phyloP scores from a whole-genome alignment of 2,113 vertebrate species.

The Talpa occidentalis region DNA sequence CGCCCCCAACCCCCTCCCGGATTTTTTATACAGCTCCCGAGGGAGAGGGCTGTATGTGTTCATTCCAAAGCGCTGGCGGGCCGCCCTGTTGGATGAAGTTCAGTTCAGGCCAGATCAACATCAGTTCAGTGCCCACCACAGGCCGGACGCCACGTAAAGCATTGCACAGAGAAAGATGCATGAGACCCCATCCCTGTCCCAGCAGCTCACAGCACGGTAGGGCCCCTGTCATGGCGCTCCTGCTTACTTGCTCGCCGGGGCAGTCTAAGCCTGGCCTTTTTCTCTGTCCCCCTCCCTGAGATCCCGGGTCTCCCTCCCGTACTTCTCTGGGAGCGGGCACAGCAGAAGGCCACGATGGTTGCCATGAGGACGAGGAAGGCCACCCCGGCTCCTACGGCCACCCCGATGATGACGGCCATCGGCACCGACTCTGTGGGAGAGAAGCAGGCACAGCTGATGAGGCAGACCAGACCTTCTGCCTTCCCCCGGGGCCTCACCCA shows the following conservation, averaged over 20 bases:
- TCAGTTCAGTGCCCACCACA: not conserved
- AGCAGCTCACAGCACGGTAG: not conserved
- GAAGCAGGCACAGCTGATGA: conserved; percentile 42
- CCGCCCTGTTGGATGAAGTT: not conserved
- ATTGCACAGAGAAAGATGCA: rapidly evolving
- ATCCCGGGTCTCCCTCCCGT: conserved; percentile 83
- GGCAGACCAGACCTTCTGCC: rapidly evolving
- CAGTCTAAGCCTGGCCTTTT: conserved; percentile 71
- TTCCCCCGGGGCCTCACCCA: not conserved
- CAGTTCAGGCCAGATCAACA: too few species aligned
- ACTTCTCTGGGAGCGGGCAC: conserved; percentile 98
- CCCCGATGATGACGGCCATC: conserved; percentile 97
- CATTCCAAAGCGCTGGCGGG: not conserved
- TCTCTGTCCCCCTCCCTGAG: conserved; percentile 76
- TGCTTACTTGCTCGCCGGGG: conserved; percentile 66
- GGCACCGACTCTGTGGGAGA: conserved; percentile 94
- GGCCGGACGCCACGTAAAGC: rapidly evolving
- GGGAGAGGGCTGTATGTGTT: too few species aligned
- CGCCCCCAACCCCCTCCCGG: rapidly evolving
- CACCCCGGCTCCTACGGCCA: conserved; percentile 97
- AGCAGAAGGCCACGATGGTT: conserved; percentile 98
- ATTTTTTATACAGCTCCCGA: not conserved
- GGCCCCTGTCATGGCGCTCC: conserved; percentile 24
- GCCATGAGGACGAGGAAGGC: conserved; percentile 97
- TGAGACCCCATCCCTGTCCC: conserved; percentile 40